Conservation (phyloP, 2,113 vertebrate species). For the Aramus guarauna region DNA sequence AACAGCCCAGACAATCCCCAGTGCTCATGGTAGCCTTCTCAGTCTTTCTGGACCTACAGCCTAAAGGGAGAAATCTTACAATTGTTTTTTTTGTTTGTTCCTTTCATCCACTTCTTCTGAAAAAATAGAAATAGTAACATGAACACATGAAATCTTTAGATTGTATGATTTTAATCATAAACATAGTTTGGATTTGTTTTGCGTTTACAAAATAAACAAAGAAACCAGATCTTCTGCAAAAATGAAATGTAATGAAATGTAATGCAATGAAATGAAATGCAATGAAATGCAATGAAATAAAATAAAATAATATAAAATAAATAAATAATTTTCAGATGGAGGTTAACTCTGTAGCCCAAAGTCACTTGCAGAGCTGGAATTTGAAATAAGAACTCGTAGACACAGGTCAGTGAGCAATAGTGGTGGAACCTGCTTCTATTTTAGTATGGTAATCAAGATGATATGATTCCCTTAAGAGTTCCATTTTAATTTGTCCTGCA, state of each 20-base stretch:
- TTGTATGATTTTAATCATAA: neutral
- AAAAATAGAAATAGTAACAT: neutral
- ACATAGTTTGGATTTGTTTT: neutral
- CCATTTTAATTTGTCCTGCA: constrained; percentile 47
- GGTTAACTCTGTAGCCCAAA: neutral
- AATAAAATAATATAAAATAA: too few species aligned
- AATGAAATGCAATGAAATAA: too few species aligned
- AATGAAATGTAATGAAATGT: too few species aligned
- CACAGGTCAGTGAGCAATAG: constrained; percentile 11
- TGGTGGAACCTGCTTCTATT: neutral
- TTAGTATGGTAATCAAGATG: constrained; percentile 11
- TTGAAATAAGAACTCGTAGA: neutral
- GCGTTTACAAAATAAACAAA: neutral
- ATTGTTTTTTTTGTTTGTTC: neutral
- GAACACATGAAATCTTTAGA: neutral
- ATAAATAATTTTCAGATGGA: neutral
- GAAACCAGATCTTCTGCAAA: neutral
- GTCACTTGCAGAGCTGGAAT: neutral
- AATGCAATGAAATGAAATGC: too few species aligned
- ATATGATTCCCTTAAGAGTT: neutral
- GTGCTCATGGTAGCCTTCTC: neutral
- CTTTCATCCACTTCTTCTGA: neutral
- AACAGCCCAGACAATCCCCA: neutral
- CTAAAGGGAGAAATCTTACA: neutral
- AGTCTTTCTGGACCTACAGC: neutral